A percentile compares a stretch with the other conserved stretches of the same genome.
Evolutionary conservation across 2,113 vertebrate genomes (phyloP).

Genomic region (Fulmarus glacialis): DNA sequence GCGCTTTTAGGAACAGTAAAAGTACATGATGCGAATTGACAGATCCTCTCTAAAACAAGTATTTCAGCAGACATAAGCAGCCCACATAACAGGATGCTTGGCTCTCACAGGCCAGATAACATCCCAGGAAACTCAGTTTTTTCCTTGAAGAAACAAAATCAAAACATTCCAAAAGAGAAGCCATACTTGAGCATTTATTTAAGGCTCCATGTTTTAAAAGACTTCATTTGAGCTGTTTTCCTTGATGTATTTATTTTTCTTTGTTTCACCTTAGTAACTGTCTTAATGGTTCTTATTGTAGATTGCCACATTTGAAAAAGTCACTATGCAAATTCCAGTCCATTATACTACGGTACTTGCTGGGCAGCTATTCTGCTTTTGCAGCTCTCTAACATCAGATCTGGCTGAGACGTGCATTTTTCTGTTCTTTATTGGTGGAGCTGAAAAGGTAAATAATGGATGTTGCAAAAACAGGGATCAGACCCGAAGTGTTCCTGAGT

Average conservation of each 20-base stretch:
- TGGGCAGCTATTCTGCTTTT: not conserved
- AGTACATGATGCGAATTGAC: not conserved
- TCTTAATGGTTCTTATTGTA: not conserved
- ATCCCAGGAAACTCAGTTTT: not conserved
- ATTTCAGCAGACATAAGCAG: not conserved
- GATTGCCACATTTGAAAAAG: not conserved
- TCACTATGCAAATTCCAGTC: not conserved
- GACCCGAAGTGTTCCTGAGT: not conserved
- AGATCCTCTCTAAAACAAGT: not conserved
- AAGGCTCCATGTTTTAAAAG: not conserved
- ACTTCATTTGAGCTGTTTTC: not conserved
- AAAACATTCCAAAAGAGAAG: not conserved
- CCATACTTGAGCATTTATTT: not conserved
- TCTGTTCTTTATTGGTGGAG: not conserved
- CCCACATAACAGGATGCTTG: not conserved
- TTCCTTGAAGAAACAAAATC: not conserved
- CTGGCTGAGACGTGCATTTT: not conserved
- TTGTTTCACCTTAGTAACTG: not conserved
- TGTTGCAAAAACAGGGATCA: not conserved
- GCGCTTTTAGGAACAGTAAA: not conserved
- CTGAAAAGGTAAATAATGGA: not conserved
- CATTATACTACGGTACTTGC: fast-evolving
- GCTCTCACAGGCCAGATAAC: not conserved
- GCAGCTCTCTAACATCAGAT: not conserved
- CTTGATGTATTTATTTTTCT: not conserved